Base-by-base conservation (phyloP, 2,113 vertebrate genomes). In the Pachycephala philippinensis region DNA sequence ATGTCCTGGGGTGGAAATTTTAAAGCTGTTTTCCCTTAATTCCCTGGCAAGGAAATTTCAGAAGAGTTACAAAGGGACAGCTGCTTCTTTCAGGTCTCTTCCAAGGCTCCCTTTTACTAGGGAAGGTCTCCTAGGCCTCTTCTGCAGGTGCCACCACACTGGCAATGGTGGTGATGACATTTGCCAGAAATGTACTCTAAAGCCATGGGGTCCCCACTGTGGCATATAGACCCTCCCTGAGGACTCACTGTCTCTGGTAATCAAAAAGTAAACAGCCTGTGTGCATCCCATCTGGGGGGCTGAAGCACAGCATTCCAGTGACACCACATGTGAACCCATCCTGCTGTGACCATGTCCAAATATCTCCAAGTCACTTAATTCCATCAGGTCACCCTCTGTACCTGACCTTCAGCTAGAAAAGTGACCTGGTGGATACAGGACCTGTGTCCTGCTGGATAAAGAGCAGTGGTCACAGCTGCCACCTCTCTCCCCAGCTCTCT, bases 141-240 rank as follows among this genome's bases (percentile, higher is more conserved):
- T 81, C 31, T 59, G 21, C 42, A 54, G 31, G 26, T 74, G 21
- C 61, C 9, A 9, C 14, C 15, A 14, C 0, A 0, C 6, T 86
- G 47, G 40, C 39, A 53, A 4, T 33, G n/a, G 22, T 26, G 10
- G 53, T 68, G 22, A 28, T 30, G 33, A 27, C 59, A 42, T 80
- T 88, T 92, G 40, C n/a, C 54, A 90, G 66, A 85, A 88, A 56
- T 6, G 8, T 59, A 26, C 26, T 84, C 50, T 26, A 21, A 82
- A 75, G 66, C 33, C 44, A 27, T 1, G 0, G 8, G 9, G 9
- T 86, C 28, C 14, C 68, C 23, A 8, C 24, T 31, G 44, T 65
- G 71, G 68, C n/a, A 28, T 22, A 31, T 2, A 11, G 21, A 24
- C 16, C 18, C 8, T 54, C 13, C 20, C 26, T 26, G 40, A 30